phyloP scores from a whole-genome alignment of 2,113 vertebrate species.

The Amphiprion percula region DNA sequence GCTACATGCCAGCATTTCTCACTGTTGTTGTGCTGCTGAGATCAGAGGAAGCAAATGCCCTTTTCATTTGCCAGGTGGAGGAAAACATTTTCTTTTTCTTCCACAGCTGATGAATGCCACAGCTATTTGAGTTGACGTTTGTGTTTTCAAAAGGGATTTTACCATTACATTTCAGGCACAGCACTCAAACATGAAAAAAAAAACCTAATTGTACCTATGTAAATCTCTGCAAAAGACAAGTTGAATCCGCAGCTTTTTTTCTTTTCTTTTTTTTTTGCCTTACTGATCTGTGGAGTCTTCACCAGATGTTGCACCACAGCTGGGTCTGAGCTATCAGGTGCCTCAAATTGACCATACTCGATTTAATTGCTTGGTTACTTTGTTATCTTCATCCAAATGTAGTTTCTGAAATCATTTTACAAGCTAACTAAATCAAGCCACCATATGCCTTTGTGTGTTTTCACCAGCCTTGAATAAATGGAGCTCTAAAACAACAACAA shows the following conservation, averaged over 20 bases:
- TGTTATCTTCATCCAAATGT: conserved; percentile 78
- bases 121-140: conserved; percentile 35
- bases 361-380: conserved; percentile 80
- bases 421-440: conserved; percentile 79
- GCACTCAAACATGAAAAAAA: background rate
- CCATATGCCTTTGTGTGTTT: conserved; percentile 79
- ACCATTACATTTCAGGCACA: background rate
- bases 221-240: background rate
- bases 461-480: conserved; percentile 67
- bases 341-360: conserved; percentile 76
- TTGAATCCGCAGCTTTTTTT: conserved; percentile 7
- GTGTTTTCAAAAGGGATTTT: conserved; percentile 12
- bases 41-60: conserved; percentile 47
- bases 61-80: conserved; percentile 63
- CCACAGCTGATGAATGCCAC: conserved; percentile 20
- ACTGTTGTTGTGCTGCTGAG: conserved; percentile 45
- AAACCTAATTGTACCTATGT: conserved; percentile 1
- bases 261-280: background rate
- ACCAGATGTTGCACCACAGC: conserved; percentile 80
- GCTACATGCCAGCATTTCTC: conserved; percentile 39
- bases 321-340: conserved; percentile 74
- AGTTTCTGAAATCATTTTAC: conserved; percentile 78
- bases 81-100: conserved; percentile 24
- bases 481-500: conserved; percentile 76
- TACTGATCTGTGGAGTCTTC: conserved; percentile 32